Base-by-base conservation (phyloP, 2,113 vertebrate species). In the Quiscalus mexicanus region DNA sequence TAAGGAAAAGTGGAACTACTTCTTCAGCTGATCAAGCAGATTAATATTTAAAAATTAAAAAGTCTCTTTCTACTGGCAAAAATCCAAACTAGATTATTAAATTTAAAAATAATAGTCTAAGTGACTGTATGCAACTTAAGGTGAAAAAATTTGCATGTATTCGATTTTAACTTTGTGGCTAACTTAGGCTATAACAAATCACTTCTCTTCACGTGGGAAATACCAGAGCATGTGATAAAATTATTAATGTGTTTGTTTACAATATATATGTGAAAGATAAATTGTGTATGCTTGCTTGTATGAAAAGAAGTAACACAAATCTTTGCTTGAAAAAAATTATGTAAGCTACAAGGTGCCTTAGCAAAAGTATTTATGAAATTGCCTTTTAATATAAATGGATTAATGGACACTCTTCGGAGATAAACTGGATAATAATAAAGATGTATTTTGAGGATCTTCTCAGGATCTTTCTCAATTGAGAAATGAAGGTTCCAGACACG, bases 211-310 rank as follows among this genome's bases (percentile, higher is more conserved):
- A 60, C 15, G 24, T 87, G 87, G 62, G 53, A 93, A 88, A 84
- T 59, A 92, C 3, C 17, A 76, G 30, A 64, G n/a, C 28, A 70
- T 59, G 19, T 44, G 59, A 85, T 31, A 84, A 62, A 45, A 60
- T 84, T 81, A 91, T 89, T 89, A 65, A 92, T 64, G 58, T n/a
- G 41, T 56, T 93, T 93, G 60, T 85, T 95, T 87, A 90, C 71
- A 35, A 52, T 28, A 78, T 47, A 87, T 86, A 89, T 41, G 28
- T 58, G 76, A 87, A 73, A 78, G 68, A 87, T 83, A 10, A 89
- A 83, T 65, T 71, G 76, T 16, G 9, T 33, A 47, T 71, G 15
- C 16, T 75, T 81, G 35, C 49, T 68, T 70, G 37, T 65, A 70
- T 39, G 53, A 87, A 88, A 77, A 89, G 85, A 65, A 75, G 21